Percentiles rank a stretch among this genome's conserved stretches.
Conservation (phyloP, 1,140 invertebrate genomes). For the Lucilia cuprina region DNA sequence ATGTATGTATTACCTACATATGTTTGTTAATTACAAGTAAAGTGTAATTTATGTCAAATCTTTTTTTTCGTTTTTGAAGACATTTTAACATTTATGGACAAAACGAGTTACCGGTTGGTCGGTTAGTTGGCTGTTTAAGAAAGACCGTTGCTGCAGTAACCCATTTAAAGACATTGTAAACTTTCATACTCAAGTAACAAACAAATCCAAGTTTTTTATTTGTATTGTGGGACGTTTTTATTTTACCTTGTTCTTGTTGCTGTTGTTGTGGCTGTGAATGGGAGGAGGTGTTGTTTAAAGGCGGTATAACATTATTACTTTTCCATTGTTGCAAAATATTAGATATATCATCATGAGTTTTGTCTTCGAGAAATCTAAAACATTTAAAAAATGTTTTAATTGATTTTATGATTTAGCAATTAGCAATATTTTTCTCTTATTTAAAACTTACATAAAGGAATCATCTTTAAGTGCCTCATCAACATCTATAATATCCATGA, state of each 20-base stretch:
- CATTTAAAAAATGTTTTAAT: constrained; percentile 9
- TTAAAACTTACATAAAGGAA: constrained; percentile 58
- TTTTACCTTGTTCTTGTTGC: constrained; percentile 41
- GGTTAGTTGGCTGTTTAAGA: background rate
- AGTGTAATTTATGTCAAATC: background rate
- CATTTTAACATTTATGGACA: constrained; percentile 11
- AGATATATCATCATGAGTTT: constrained; percentile 58
- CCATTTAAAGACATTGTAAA: background rate
- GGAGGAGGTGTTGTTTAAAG: constrained; percentile 17
- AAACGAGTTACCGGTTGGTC: constrained; percentile 13
- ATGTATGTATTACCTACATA: background rate
- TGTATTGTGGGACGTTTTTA: background rate
- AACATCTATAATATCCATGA: constrained; percentile 60
- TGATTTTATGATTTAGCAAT: background rate
- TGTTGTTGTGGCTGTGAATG: constrained; percentile 30
- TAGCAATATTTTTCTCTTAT: background rate
- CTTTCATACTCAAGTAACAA: background rate
- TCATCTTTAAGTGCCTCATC: constrained; percentile 61
- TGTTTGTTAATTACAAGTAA: background rate
- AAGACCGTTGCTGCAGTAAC: constrained; percentile 10
- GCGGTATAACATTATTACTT: constrained; percentile 53
- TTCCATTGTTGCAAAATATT: constrained; percentile 61
- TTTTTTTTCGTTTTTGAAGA: background rate
- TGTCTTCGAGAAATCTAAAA: constrained; percentile 57
- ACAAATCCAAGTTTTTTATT: background rate